A percentile compares a stretch with the other conserved stretches of the same genome.
Conservation (phyloP, 1,140 invertebrate species). For the Ips typographus region DNA sequence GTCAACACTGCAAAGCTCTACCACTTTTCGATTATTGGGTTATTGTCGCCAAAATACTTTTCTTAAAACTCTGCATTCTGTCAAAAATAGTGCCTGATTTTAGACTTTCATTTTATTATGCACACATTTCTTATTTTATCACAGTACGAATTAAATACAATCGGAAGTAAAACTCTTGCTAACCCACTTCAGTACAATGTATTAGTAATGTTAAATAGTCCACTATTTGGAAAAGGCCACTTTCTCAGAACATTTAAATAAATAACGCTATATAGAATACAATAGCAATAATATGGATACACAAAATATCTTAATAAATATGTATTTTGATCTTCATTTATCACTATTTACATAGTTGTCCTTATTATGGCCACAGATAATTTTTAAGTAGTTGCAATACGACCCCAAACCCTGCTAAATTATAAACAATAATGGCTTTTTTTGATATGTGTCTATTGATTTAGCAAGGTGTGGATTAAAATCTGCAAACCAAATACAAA, state of each 20-base stretch:
- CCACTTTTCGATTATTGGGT: no score
- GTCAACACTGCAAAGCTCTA: no score
- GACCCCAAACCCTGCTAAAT: no score
- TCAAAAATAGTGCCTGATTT: no score
- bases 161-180: constrained; percentile 1
- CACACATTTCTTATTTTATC: constrained; percentile 1
- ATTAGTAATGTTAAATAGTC: constrained; percentile 12
- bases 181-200: background rate
- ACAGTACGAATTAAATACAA: constrained; percentile 11
- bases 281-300: constrained; percentile 23
- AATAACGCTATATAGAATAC: constrained; percentile 15
- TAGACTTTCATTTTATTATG: no score
- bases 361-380: background rate
- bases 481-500: no score
- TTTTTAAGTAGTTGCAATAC: background rate
- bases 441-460: no score
- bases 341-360: constrained; percentile 21
- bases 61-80: no score
- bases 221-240: constrained; percentile 11
- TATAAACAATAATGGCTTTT: no score
- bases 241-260: constrained; percentile 21
- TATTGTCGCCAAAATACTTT: no score
- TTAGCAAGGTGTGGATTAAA: no score
- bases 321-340: constrained; percentile 18
- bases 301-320: constrained; percentile 25